Conservation (phyloP, 2,113 vertebrate genomes). For the Campylomormyrus tamandua region DNA sequence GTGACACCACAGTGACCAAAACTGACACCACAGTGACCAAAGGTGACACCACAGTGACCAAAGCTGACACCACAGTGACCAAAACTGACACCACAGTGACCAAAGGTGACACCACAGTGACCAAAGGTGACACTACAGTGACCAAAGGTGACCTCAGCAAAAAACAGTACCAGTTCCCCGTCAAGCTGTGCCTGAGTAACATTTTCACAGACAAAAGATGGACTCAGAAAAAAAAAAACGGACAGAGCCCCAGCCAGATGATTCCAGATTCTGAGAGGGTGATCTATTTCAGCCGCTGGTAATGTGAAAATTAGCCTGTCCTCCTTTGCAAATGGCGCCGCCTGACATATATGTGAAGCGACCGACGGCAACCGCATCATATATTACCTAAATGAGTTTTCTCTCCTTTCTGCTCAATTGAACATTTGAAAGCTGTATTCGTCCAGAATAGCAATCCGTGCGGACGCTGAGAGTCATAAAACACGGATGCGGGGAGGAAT, state of each 20-base stretch:
- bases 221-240: neutral
- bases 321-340: neutral
- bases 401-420: conserved; percentile 20
- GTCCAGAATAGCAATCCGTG: neutral
- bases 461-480: neutral
- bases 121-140: no score
- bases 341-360: conserved; percentile 5
- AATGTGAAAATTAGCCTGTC: conserved; percentile 20
- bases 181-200: neutral
- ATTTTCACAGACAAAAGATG: conserved; percentile 21
- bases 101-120: neutral
- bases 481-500: neutral
- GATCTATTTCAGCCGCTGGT: conserved; percentile 11
- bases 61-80: no score
- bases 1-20: no score
- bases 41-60: neutral
- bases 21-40: neutral
- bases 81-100: neutral
- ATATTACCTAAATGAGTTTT: conserved; percentile 22
- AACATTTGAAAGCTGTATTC: conserved; percentile 3
- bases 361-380: neutral
- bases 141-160: neutral
- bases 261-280: neutral
- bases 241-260: neutral
- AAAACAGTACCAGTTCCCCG: neutral